A percentile compares a stretch with the other conserved stretches of the same genome.
phyloP scores from a whole-genome alignment of 2,113 vertebrate species.

The Pterophyllum scalare region DNA sequence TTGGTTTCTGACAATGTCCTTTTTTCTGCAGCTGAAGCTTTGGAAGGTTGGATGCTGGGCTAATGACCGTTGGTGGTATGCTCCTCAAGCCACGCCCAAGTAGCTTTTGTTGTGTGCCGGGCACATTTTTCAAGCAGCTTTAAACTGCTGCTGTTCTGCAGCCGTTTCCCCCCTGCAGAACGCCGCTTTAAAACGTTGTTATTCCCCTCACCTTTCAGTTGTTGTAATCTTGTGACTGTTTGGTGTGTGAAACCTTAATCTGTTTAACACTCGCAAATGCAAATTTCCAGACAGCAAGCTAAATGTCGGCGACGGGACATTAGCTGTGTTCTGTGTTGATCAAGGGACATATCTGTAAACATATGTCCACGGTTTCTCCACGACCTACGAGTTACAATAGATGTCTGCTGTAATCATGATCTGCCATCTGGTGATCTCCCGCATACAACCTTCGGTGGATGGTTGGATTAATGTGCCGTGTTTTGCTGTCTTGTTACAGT shows the following conservation, averaged over 20 bases:
- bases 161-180: neutral
- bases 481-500: conserved; percentile 78
- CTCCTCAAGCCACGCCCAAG: neutral
- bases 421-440: neutral
- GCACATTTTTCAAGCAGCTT: no score
- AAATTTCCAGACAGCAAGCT: neutral
- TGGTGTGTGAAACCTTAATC: neutral
- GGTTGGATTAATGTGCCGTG: neutral
- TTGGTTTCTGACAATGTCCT: neutral
- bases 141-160: neutral
- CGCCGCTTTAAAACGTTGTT: neutral
- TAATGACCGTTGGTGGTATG: accelerated
- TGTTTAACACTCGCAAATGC: neutral
- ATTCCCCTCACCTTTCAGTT: neutral
- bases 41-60: neutral
- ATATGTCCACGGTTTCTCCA: neutral
- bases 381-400: neutral
- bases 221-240: neutral
- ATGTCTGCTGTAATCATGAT: neutral
- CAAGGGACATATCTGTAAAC: neutral
- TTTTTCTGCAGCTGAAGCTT: neutral
- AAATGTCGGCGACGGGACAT: neutral
- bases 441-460: neutral
- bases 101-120: no score
- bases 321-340: neutral